phyloP scores from a whole-genome alignment of 2,888 invertebrate species.

The Spodoptera exigua region DNA sequence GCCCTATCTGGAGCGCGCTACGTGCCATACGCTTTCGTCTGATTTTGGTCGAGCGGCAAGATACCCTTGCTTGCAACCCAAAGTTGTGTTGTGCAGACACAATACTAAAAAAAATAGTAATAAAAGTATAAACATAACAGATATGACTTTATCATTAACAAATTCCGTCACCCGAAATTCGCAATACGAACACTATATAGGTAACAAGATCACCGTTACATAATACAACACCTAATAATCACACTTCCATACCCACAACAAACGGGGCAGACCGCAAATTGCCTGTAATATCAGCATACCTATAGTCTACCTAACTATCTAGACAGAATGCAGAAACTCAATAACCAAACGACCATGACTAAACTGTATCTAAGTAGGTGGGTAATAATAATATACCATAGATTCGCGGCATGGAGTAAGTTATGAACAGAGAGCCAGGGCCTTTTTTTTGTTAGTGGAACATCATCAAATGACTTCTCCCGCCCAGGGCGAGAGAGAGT shows the following conservation, averaged over 20 bases:
- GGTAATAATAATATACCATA: constrained; percentile 52
- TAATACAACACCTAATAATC: constrained; percentile 28
- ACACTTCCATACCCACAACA: constrained; percentile 19
- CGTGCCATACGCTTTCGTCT: too few relatives aligned
- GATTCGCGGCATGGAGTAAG: constrained; percentile 20
- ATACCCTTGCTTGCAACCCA: too few relatives aligned
- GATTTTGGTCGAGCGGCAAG: too few relatives aligned
- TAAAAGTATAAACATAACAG: background rate
- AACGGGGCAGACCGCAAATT: constrained; percentile 47
- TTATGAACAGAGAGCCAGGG: constrained; percentile 7
- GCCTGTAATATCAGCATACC: constrained; percentile 30
- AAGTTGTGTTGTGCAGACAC: too few relatives aligned
- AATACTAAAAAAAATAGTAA: too few relatives aligned
- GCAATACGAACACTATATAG: background rate
- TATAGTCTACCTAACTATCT: constrained; percentile 24
- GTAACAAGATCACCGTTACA: background rate
- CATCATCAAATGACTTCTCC: too few relatives aligned
- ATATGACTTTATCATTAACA: background rate
- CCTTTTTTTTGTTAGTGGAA: too few relatives aligned
- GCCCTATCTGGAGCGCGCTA: too few relatives aligned
- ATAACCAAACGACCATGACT: constrained; percentile 58
- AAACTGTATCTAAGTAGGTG: constrained; percentile 51
- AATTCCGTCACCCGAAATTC: background rate
- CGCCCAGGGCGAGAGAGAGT: too few relatives aligned
- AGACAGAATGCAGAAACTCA: constrained; percentile 51